Conservation (phyloP, 2,797 vertebrate species). For the Sebastes minor region DNA sequence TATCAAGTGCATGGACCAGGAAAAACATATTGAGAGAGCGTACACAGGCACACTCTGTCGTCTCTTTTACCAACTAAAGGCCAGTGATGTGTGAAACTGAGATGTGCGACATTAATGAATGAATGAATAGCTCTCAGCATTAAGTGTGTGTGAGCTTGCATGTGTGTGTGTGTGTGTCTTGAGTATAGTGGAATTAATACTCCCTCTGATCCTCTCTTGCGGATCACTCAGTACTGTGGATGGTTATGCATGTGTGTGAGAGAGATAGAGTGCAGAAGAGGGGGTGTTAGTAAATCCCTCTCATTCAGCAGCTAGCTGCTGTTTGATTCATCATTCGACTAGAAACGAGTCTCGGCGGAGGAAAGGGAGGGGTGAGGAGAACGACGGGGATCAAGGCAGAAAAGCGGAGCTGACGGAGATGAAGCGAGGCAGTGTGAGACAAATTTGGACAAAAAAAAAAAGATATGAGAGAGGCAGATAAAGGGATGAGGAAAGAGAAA, state of each 20-base stretch:
- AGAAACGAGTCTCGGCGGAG: conserved; percentile 31
- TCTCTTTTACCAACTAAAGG: conserved; percentile 30
- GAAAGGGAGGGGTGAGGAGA: conserved; percentile 17
- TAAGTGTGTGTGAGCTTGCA: neutral
- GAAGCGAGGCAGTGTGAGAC: conserved; percentile 19
- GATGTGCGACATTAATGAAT: conserved; percentile 69
- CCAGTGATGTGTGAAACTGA: conserved; percentile 50
- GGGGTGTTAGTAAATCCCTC: conserved; percentile 54
- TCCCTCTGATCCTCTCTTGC: conserved; percentile 45
- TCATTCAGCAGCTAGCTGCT: conserved; percentile 65
- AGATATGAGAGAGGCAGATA: neutral
- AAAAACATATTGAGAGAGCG: neutral
- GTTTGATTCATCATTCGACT: conserved; percentile 66
- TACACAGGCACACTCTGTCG: neutral
- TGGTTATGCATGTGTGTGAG: conserved; percentile 11
- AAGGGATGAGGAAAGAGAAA: neutral
- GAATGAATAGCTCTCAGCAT: conserved; percentile 59
- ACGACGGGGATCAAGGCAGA: conserved; percentile 18
- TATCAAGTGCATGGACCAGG: neutral
- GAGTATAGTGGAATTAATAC: conserved; percentile 49
- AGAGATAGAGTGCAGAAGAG: conserved; percentile 13
- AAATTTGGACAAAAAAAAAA: conserved; percentile 11
- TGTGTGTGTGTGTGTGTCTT: neutral
- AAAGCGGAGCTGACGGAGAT: conserved; percentile 45
- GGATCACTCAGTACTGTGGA: conserved; percentile 37